Base-by-base conservation (phyloP, 2,113 vertebrate genomes). In the Hyperoodon ampullatus region DNA sequence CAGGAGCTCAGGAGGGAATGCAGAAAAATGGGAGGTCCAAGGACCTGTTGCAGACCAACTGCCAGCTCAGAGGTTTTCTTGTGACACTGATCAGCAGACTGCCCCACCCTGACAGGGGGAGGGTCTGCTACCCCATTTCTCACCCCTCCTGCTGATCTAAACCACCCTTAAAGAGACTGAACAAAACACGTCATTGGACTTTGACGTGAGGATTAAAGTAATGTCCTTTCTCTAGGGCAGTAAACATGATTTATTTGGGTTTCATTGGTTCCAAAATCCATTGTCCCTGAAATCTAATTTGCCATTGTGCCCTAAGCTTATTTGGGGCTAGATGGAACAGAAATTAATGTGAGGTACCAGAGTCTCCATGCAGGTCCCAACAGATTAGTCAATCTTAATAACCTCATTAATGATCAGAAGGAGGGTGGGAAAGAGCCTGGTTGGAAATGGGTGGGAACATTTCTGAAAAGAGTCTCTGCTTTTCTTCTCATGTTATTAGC, bases 261-360 rank as follows among this genome's bases (percentile, higher is more conserved):
- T 75, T 88, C 66, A 35, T 81, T 81, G 1, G 4, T 93, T 91
- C n/a, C 28, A 53, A 93, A 66, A 75, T 68, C 18, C n/a, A 81
- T 24, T 95, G 90, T 86, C 77, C 71, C 87, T 58, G 5, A 81
- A 93, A 97, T 95, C 68, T 74, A 93, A 97, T 92, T 96, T 93
- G 12, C 71, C 66, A 11, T 78, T 86, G 35, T 89, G 33, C 33
- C 60, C 82, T 93, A 55, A 65, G 61, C 53, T 95, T 93, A 75
- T 86, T 10, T 77, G 53, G 35, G 63, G 71, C 78, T 92, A 16
- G 0, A 33, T 5, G 15, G 72, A 92, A 96, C 65, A 89, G 50
- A 97, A 89, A 89, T 92, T 65, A 96, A 26, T 85, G 14, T 30
- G 47, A 81, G 50, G 65, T 19, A 66, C 35, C 93, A 85, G 61